A percentile compares a stretch with the other conserved stretches of the same genome.
phyloP scores from a whole-genome alignment of 2,888 invertebrate species.

The Petrolisthes cinctipes region DNA sequence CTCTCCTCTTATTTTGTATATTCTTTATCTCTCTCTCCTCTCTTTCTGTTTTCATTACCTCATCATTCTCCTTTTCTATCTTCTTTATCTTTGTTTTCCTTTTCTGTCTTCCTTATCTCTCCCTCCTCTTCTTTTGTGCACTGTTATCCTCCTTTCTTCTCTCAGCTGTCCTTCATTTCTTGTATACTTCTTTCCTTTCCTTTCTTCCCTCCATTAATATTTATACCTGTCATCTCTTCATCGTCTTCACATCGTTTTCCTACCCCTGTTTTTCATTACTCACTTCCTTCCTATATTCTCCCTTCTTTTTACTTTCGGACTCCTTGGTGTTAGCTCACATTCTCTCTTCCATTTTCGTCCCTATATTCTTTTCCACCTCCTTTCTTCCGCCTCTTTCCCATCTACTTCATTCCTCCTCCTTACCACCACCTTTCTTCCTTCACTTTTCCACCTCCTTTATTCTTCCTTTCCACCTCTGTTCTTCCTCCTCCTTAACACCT shows the following conservation, averaged over 20 bases:
- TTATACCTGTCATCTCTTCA: not conserved
- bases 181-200: not conserved
- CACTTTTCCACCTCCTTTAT: not conserved
- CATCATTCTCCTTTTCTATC: not conserved
- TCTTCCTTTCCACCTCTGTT: not conserved
- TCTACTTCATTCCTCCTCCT: not conserved
- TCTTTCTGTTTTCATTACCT: not conserved
- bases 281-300: not conserved
- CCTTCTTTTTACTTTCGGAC: not conserved
- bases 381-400: not conserved
- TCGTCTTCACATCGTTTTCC: not conserved
- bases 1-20: not conserved
- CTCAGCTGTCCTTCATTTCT: not conserved
- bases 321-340: not conserved
- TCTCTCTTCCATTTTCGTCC: not conserved
- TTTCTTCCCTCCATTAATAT: not conserved
- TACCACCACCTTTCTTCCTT: not conserved
- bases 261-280: not conserved
- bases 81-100: not conserved
- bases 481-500: not conserved
- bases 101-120: not conserved
- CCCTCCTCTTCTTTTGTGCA: not conserved
- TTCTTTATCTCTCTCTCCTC: not conserved
- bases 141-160: not conserved
- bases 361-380: not conserved